A percentile compares a stretch with the other conserved stretches of the same genome.
Evolutionary conservation across 2,113 vertebrate species (phyloP).

Genomic region (Onychostruthus taczanowskii): DNA sequence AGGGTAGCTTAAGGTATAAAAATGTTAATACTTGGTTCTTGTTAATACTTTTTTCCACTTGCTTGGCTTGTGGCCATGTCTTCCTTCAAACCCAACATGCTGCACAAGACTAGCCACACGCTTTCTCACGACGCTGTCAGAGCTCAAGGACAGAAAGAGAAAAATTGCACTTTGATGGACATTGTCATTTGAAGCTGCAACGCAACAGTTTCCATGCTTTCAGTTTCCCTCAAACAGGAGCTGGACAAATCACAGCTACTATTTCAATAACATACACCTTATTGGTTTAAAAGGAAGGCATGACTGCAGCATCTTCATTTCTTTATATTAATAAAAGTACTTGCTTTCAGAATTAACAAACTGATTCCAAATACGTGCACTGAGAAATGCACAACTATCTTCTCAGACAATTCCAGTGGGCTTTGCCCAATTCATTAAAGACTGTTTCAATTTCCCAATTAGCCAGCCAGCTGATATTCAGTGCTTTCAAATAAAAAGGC

Average conservation of each 20-base stretch:
- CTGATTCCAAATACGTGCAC: constrained; percentile 22
- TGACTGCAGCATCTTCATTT: constrained; percentile 47
- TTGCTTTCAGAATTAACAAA: constrained; percentile 44
- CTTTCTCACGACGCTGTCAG: constrained; percentile 28
- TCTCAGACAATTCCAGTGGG: constrained; percentile 48
- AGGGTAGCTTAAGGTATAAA: constrained; percentile 53
- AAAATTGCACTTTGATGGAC: neutral
- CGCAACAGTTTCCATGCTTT: constrained; percentile 61
- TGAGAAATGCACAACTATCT: constrained; percentile 12
- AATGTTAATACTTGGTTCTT: constrained; percentile 37
- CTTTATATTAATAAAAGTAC: constrained; percentile 15
- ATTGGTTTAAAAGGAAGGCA: constrained; percentile 65
- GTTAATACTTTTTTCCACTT: constrained; percentile 54
- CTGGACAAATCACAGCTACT: constrained; percentile 51
- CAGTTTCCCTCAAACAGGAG: constrained; percentile 37
- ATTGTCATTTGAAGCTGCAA: constrained; percentile 21
- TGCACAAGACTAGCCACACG: constrained; percentile 24
- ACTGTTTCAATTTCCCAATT: constrained; percentile 48
- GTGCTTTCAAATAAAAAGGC: constrained; percentile 32
- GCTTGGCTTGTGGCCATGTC: constrained; percentile 67
- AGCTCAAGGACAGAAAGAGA: constrained; percentile 32
- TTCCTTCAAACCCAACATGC: constrained; percentile 68
- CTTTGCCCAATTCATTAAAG: constrained; percentile 51
- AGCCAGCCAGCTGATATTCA: constrained; percentile 52
- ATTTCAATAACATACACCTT: neutral